Evolutionary conservation across 23 tunicate genomes (phyloP), one percentile per base, ranked within the genome.

Genomic region (Aplidium turbinatum): DNA sequence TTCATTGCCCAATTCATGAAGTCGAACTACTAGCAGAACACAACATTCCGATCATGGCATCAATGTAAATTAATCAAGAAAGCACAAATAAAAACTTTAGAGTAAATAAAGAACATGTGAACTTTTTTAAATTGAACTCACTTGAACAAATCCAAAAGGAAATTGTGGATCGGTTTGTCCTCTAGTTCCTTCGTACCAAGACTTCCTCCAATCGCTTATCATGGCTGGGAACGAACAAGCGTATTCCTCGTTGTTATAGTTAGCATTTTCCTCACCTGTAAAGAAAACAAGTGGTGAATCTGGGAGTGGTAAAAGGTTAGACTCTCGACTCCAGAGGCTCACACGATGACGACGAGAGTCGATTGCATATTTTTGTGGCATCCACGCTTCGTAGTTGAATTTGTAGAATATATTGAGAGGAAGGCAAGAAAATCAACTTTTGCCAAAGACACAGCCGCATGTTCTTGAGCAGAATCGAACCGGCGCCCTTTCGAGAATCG

Each of bases 101-200:
- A 53, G 60, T 24, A 53, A 53, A 11, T 7, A 53, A 4, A 53
- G 60, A 26, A 7, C 60, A 85, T 70, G 73, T 87, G 94, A 3
- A 87, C 94, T 45, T 79, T 79, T 4, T 86, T 86, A 68, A 87
- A 87, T 11, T 86, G 81, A 66, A 87, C 58, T 0, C n/a, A 85
- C 77, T 73, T 87, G 94, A 3, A 87, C 94, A 57, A 87, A 87
- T 4, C 94, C 94, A 68, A 87, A 87, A 1, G 94, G 81, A 66
- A 87, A 87, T 25, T 64, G 13, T 36, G 72, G 50, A 38, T 35
- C 16, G 23, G 87, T 81, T 68, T 63, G 52, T 38, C 3, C 33
- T 31, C 42, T 51, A 0, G 96, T 81, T 47, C 80, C 92, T 35
- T 75, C 73, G 48, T 57, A 81, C 96, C 96, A 88, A 24, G 63